Percentiles rank a stretch among this genome's conserved stretches.
Evolutionary conservation across 2,797 vertebrate species (phyloP).

Genomic region (Tenualosa ilisha): DNA sequence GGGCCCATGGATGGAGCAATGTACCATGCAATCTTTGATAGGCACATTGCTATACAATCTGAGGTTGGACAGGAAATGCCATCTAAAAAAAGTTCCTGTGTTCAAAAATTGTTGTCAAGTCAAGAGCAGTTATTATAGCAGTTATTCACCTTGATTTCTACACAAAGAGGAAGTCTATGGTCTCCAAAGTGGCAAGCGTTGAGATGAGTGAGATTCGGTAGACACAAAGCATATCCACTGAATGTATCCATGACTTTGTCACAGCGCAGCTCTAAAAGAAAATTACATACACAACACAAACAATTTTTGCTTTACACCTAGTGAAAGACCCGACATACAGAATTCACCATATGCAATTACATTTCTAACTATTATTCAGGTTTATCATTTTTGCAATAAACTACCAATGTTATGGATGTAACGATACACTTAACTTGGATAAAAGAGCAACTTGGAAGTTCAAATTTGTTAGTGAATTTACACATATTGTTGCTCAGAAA

Average conservation of each 20-base stretch:
- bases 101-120: too few relatives aligned
- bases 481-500: too few relatives aligned
- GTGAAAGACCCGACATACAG: too few relatives aligned
- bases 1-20: too few relatives aligned
- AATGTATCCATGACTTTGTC: slow-evolving; percentile 96
- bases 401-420: too few relatives aligned
- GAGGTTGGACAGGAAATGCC: too few relatives aligned
- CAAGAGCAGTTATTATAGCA: neutral
- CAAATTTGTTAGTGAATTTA: too few relatives aligned
- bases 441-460: too few relatives aligned
- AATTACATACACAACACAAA: neutral
- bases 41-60: too few relatives aligned
- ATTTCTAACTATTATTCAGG: neutral
- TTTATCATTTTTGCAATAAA: neutral
- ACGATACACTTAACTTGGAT: too few relatives aligned
- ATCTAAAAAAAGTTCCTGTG: too few relatives aligned
- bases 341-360: neutral
- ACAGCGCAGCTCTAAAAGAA: slow-evolving; percentile 84
- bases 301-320: neutral
- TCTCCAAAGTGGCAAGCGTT: slow-evolving; percentile 77
- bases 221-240: slow-evolving; percentile 92
- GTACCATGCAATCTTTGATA: too few relatives aligned
- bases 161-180: slow-evolving; percentile 87
- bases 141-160: slow-evolving; percentile 88
- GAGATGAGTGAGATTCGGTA: slow-evolving; percentile 92